phyloP scores from a whole-genome alignment of 2,113 vertebrate genomes.

The Glaucomys volans region DNA sequence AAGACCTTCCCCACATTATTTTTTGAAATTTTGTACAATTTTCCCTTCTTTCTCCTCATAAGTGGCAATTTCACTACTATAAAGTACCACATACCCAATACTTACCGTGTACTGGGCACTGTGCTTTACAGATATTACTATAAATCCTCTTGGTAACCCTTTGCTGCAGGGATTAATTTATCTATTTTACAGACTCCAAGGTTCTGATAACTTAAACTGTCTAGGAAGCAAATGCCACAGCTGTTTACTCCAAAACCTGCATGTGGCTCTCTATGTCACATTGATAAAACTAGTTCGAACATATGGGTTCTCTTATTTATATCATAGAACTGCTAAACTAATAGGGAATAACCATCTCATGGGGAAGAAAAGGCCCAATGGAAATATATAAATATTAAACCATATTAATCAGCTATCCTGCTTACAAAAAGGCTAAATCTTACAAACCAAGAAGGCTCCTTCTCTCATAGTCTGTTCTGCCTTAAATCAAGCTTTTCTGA shows the following conservation, averaged over 20 bases:
- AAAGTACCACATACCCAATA: not conserved
- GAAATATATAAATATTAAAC: not conserved
- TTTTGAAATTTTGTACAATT: not conserved
- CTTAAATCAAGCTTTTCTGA: not conserved
- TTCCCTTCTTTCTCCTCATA: not conserved
- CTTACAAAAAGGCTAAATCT: not conserved
- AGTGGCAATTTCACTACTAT: not conserved
- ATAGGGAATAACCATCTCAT: not conserved
- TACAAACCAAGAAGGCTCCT: not conserved
- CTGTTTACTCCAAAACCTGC: not conserved
- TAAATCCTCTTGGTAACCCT: not conserved
- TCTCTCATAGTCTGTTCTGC: not conserved
- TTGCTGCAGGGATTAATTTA: not conserved
- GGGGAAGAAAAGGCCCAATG: not conserved
- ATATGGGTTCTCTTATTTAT: not conserved
- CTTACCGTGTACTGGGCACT: not conserved
- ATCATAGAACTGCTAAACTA: not conserved
- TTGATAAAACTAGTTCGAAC: not conserved
- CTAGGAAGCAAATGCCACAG: conserved; percentile 8
- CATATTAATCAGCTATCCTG: not conserved
- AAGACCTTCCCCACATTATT: not conserved
- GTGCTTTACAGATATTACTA: not conserved
- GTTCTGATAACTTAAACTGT: not conserved
- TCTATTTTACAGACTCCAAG: not conserved
- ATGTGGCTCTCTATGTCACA: not conserved